Evolutionary conservation across 2,888 invertebrate species (phyloP).

Genomic region (Lithophane ornitopus): DNA sequence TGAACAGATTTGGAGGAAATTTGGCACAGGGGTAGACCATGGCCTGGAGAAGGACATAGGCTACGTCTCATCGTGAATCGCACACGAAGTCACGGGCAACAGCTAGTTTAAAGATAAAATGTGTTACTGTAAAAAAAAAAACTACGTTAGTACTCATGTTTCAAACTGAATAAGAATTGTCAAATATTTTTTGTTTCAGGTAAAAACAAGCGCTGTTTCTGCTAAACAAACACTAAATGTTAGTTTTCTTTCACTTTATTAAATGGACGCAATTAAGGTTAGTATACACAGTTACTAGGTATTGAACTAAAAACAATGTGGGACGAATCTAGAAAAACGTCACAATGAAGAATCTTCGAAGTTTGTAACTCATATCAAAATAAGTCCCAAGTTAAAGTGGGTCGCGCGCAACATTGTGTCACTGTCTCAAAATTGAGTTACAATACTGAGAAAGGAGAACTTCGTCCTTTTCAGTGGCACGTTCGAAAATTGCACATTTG

Average conservation of each 20-base stretch:
- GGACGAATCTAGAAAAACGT: slow-evolving; percentile 49
- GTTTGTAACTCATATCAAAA: slow-evolving; percentile 75
- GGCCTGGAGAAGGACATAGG: too few species aligned
- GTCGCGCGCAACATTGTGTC: slow-evolving; percentile 77
- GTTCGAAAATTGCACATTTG: slow-evolving; percentile 83
- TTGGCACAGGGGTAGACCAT: too few species aligned
- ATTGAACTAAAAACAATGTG: background rate
- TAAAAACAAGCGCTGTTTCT: slow-evolving; percentile 37
- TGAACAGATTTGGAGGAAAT: too few species aligned
- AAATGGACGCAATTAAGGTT: slow-evolving; percentile 30
- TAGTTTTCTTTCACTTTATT: slow-evolving; percentile 3
- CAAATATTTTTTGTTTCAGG: slow-evolving; percentile 59
- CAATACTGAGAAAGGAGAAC: slow-evolving; percentile 75
- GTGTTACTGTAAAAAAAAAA: background rate
- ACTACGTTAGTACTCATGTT: background rate
- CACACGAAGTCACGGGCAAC: too few species aligned
- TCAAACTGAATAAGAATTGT: slow-evolving; percentile 1
- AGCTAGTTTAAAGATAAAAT: background rate
- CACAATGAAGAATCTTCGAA: slow-evolving; percentile 62
- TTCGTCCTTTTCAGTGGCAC: slow-evolving; percentile 77
- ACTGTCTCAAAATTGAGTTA: slow-evolving; percentile 81
- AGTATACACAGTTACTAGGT: slow-evolving; percentile 29
- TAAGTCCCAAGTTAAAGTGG: slow-evolving; percentile 76
- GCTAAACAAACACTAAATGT: slow-evolving; percentile 25
- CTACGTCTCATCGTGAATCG: too few species aligned